Percentiles rank a stretch among this genome's conserved stretches.
Evolutionary conservation across 2,888 invertebrate genomes (phyloP).

Genomic region (Drosophila koepferae): DNA sequence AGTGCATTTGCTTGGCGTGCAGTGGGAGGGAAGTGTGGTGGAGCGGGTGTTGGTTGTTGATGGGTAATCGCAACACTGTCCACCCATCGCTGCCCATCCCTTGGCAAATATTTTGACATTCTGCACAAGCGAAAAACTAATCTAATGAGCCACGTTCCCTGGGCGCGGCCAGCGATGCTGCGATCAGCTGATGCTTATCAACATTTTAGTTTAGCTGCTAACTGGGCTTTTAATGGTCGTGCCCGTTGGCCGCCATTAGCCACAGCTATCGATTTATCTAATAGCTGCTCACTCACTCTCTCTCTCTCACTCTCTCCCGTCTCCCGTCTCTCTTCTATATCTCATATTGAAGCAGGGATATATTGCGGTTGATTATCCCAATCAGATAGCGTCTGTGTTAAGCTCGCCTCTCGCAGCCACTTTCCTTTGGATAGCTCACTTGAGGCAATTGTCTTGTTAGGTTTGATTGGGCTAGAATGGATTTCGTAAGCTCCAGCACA

Average conservation of each 20-base stretch:
- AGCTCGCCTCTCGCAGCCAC: background rate
- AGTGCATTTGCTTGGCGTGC: background rate
- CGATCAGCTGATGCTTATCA: conserved; percentile 48
- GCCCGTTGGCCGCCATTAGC: conserved; percentile 41
- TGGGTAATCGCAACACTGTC: conserved; percentile 10
- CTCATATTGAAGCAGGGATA: background rate
- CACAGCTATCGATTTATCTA: conserved; percentile 34
- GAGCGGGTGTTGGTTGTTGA: conserved; percentile 21
- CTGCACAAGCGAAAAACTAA: conserved; percentile 30
- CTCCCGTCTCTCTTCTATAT: background rate
- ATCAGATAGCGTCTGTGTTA: background rate
- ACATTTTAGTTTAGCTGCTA: conserved; percentile 20
- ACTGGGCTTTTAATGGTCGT: conserved; percentile 43
- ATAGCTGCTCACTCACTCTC: background rate
- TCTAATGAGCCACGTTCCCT: conserved; percentile 46
- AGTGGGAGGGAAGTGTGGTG: conserved; percentile 17
- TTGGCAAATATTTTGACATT: conserved; percentile 55
- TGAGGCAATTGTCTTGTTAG: background rate
- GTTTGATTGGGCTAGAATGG: background rate
- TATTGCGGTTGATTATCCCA: conserved; percentile 11
- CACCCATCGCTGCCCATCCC: conserved; percentile 19
- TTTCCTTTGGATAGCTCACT: background rate
- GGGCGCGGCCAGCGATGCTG: conserved; percentile 10
- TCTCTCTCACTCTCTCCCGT: background rate
- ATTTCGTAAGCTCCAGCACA: background rate